Evolutionary conservation across 2,113 vertebrate species (phyloP), one percentile per base, ranked within the genome.

Genomic region (Apistogramma diplotaenia): DNA sequence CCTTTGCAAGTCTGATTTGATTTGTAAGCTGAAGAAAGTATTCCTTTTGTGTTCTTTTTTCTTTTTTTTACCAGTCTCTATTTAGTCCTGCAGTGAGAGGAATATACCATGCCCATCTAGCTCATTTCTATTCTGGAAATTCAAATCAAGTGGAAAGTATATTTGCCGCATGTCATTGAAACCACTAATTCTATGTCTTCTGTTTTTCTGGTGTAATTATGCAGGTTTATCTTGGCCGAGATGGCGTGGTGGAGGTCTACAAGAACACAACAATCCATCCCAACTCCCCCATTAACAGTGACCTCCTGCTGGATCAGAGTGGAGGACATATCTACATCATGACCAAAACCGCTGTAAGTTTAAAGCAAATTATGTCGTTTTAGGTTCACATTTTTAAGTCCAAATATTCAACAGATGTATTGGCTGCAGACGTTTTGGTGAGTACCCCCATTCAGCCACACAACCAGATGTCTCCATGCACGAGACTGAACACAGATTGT

Each of bases 271-370:
- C 81, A 5, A 94, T 98, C 88, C 96, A 97, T 74, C 86, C 88
- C 18, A 96, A 96, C 53, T 95, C 95, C 4, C 80, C 96, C 1
- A 96, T 99, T 70, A 96, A 91, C 80, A 93, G 95, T 75, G 97
- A 99, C 84, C 95, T 99, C 31, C 87, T 96, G 6, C 96, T 99
- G 54, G 97, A 99, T 90, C 94, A 94, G 79, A 74, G 61, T 4
- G 95, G 96, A 23, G 94, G 95, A 77, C 93, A 99, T 78, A 94
- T 99, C 54, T 99, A 97, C 75, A 94, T 98, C 92, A 97, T 98
- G 97, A 98, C 97, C 58, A 96, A 95, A 89, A 94, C 94, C 74
- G 94, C 87, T 84, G 98, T 99, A 80, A 94, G 95, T 91, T 11
- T 8, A 35, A 16, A 21, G 8, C 5, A 7, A 27, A 49, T 16